Evolutionary conservation across 2,113 vertebrate genomes (phyloP), one percentile per base, ranked within the genome.

Genomic region (Aviceda subcristata): DNA sequence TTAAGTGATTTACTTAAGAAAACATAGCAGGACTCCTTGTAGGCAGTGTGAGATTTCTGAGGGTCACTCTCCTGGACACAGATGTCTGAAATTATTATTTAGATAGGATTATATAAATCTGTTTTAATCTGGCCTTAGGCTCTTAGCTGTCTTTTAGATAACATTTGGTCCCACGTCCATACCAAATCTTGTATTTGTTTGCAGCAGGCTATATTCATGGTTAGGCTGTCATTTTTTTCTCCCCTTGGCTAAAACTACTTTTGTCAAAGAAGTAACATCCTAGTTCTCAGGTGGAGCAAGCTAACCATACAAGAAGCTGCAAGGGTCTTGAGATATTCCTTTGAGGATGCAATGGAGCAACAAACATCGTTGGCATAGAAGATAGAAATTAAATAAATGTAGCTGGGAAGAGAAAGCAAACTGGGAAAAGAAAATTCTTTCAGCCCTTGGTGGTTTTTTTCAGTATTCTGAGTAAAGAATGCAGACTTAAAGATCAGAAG

Each of bases 391-490:
- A 62, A 75, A 72, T 38, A 89, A 86, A 34, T 55, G 30, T 32
- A 80, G 17, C 13, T 74, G 48, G 29, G 63, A 66, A 83, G 34
- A 92, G 60, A 32, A 89, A 64, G 12, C 4, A 72, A 81, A 69
- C 7, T 14, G 12, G 23, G 56, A 75, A 75, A 84, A 63, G 36
- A 92, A 80, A 77, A 53, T 55, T 45, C 4, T 53, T 88, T 79
- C 50, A 57, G 30, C 8, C 19, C 17, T 50, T 41, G 34, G 10
- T 30, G 0, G 0, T 30, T 50, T 29, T 46, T n/a, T 32, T 46
- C 39, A n/a, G 20, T 38, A 43, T 66, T 85, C 13, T 32, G 19
- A 60, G 36, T 36, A 81, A 89, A 75, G 43, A 71, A 60, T 27
- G 13, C 24, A 87, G 15, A 43, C 13, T 29, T 79, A 48, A 72